Evolutionary conservation across 2,888 invertebrate species (phyloP).

Genomic region (Sinohyriopsis cumingii): DNA sequence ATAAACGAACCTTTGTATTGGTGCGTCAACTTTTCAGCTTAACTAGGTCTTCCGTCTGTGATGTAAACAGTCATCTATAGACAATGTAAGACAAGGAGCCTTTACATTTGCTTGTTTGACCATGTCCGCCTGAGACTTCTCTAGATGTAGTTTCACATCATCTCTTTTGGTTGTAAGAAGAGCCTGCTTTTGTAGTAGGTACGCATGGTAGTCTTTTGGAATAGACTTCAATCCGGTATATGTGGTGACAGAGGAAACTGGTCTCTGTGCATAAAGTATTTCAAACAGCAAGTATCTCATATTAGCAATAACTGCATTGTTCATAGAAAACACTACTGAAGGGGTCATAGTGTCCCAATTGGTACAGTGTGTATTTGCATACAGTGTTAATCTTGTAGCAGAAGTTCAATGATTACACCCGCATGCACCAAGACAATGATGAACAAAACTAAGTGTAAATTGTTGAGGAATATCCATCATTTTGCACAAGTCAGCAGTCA

Average conservation of each 20-base stretch:
- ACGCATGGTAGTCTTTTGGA: conserved; percentile 14
- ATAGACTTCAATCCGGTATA: conserved; percentile 1
- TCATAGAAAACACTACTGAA: conserved; percentile 23
- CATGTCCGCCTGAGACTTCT: conserved; percentile 12
- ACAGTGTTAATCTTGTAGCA: conserved; percentile 19
- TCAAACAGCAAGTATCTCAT: conserved; percentile 25
- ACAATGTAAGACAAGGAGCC: conserved; percentile 1
- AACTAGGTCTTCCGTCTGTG: conserved; percentile 5
- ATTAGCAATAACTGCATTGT: conserved; percentile 19
- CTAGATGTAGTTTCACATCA: conserved; percentile 8
- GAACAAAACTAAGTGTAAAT: conserved; percentile 28
- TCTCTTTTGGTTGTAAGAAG: conserved; percentile 7
- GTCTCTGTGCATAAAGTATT: conserved; percentile 21
- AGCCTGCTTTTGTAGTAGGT: conserved; percentile 11
- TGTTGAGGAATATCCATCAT: conserved; percentile 23
- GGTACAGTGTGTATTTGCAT: conserved; percentile 8
- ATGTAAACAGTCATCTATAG: conserved; percentile 21
- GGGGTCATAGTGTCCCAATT: conserved; percentile 16
- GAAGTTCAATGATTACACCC: conserved; percentile 26
- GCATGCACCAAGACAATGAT: conserved; percentile 33
- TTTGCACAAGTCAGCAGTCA: conserved; percentile 21
- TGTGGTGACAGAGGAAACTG: conserved; percentile 22
- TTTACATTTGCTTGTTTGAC: conserved; percentile 15
- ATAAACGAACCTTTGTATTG: conserved; percentile 18
- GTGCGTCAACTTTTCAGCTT: conserved; percentile 13